These are phyloP conservation scores for Perizoma affinitatum DNA, from an alignment of 2,888 invertebrate species.

Conservation along the genomic window DNA sequence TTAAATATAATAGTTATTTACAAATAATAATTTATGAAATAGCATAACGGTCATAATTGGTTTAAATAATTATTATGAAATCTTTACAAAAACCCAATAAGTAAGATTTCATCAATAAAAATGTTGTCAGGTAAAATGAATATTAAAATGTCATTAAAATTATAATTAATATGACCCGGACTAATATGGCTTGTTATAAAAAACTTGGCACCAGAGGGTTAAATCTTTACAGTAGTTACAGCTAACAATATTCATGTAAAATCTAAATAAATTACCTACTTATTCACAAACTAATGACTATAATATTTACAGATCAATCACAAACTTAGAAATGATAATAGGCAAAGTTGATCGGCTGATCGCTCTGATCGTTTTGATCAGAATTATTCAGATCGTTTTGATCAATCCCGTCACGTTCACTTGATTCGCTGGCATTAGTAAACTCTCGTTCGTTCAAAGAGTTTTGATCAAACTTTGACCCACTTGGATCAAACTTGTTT, in stretches of 20 bases:
- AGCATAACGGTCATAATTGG: neutral
- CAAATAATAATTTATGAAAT: conserved; percentile 36
- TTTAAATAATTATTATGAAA: too few relatives aligned
- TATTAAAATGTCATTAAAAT: too few relatives aligned
- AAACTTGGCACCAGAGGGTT: conserved; percentile 36
- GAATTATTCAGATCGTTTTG: conserved; percentile 40
- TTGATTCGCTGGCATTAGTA: conserved; percentile 49
- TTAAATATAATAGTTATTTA: conserved; percentile 43
- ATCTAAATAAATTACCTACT: conserved; percentile 72
- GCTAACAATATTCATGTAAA: conserved; percentile 38
- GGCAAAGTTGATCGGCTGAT: conserved; percentile 76
- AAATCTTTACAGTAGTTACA: conserved; percentile 24
- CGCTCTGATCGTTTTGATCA: conserved; percentile 49
- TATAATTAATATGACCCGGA: too few relatives aligned
- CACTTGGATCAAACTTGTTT: conserved; percentile 28
- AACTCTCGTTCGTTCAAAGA: conserved; percentile 38
- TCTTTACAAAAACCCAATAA: too few relatives aligned
- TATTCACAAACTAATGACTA: conserved; percentile 70
- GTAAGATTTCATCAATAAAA: too few relatives aligned
- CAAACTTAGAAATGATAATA: conserved; percentile 74
- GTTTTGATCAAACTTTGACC: conserved; percentile 46
- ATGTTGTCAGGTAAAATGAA: too few relatives aligned
- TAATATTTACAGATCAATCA: conserved; percentile 33
- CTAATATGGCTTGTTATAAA: too few relatives aligned
- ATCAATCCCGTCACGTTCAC: conserved; percentile 52